Evolutionary conservation across 2,113 vertebrate genomes (phyloP).

Genomic region (Tragelaphus buxtoni): DNA sequence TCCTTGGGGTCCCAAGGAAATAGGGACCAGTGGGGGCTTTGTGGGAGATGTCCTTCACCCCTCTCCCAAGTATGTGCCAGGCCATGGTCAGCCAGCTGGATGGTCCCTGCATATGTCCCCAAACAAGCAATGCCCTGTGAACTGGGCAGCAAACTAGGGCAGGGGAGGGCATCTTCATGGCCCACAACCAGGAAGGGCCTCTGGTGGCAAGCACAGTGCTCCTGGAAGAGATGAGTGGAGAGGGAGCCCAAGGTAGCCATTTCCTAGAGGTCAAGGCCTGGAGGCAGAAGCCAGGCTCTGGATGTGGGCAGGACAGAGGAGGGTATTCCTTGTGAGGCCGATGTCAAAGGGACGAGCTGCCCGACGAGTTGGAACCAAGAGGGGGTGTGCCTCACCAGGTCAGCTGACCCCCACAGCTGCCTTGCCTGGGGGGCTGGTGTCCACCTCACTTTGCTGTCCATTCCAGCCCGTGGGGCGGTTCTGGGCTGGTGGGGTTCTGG

Average conservation of each 20-base stretch:
- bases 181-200: neutral
- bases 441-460: neutral
- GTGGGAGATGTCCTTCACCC: neutral
- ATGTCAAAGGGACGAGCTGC: neutral
- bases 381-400: no score
- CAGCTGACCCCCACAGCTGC: rapidly evolving
- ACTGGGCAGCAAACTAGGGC: neutral
- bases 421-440: neutral
- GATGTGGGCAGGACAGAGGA: neutral
- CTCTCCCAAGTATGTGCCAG: no score
- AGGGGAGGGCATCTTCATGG: neutral
- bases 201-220: neutral
- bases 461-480: neutral
- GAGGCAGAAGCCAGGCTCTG: neutral
- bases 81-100: neutral
- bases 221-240: neutral
- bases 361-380: rapidly evolving
- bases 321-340: rapidly evolving
- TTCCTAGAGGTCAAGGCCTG: neutral
- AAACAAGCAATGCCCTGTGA: neutral
- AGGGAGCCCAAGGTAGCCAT: neutral
- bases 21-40: neutral
- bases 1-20: neutral
- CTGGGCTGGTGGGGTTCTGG: neutral
- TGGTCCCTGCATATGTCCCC: neutral